These are phyloP conservation scores for Melanotaenia duboulayi DNA, from an alignment of 2,113 vertebrate species.

Conservation along the genomic window DNA sequence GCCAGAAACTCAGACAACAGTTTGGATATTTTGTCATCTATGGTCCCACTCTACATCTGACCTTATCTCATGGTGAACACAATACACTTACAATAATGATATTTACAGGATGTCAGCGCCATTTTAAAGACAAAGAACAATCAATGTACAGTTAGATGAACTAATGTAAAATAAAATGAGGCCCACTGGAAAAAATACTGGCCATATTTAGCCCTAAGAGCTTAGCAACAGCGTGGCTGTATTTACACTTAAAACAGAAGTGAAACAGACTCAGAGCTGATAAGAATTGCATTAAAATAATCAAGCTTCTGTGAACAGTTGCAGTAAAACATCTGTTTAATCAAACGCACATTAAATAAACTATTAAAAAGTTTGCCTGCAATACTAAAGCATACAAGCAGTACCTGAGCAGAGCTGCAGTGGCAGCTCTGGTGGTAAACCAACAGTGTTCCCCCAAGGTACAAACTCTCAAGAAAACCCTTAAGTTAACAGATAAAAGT, in stretches of 20 bases:
- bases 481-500: too few relatives aligned
- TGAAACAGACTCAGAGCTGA: background rate
- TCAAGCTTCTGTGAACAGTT: too few relatives aligned
- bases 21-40: conserved; percentile 1
- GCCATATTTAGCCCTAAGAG: conserved; percentile 21
- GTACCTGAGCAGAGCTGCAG: too few relatives aligned
- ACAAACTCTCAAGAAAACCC: too few relatives aligned
- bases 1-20: too few relatives aligned
- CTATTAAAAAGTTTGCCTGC: too few relatives aligned
- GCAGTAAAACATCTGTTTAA: too few relatives aligned
- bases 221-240: conserved; percentile 2
- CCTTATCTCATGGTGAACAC: background rate
- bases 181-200: conserved; percentile 7
- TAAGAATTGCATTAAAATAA: too few relatives aligned
- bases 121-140: conserved; percentile 10
- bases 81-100: conserved; percentile 1
- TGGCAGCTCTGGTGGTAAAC: too few relatives aligned
- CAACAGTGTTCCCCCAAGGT: too few relatives aligned
- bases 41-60: background rate
- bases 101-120: background rate
- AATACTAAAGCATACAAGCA: too few relatives aligned
- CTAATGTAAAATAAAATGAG: background rate
- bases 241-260: background rate
- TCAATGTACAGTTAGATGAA: background rate
- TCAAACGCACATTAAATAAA: too few relatives aligned